Percentiles rank a stretch among this genome's conserved stretches.
Evolutionary conservation across 2,888 invertebrate genomes (phyloP).

Genomic region (Abrostola tripartita): DNA sequence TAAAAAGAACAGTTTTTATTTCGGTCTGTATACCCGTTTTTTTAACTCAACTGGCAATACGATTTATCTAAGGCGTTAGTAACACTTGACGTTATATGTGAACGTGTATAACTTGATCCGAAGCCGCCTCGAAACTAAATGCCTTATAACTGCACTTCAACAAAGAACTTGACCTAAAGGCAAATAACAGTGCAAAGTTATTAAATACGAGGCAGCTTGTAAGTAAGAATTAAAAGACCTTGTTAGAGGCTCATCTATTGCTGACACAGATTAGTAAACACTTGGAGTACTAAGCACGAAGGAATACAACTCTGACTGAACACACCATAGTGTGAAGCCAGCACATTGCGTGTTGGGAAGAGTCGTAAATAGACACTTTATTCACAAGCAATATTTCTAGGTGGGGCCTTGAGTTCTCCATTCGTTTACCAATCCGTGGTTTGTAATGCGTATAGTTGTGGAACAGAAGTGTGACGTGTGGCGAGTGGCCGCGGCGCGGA

Average conservation of each 20-base stretch:
- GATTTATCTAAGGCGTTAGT: neutral
- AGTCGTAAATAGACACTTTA: too few species aligned
- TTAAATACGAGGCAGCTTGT: neutral
- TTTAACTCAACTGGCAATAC: too few species aligned
- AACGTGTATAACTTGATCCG: neutral
- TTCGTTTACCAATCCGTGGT: neutral
- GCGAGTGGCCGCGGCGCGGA: conserved; percentile 26
- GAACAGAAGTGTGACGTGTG: conserved; percentile 8
- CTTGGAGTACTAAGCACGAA: neutral
- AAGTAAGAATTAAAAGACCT: neutral
- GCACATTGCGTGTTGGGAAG: too few species aligned
- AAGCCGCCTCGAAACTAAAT: conserved; percentile 2
- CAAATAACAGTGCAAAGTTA: neutral
- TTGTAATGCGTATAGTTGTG: conserved; percentile 13
- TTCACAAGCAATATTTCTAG: too few species aligned
- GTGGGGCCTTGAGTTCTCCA: neutral
- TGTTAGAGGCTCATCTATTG: neutral
- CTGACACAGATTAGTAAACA: conserved; percentile 3
- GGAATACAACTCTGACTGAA: neutral
- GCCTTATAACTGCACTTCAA: conserved; percentile 3
- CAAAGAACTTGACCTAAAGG: too few species aligned
- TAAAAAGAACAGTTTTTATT: too few species aligned
- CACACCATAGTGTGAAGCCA: too few species aligned
- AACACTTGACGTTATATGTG: neutral
- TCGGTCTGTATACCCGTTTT: neutral